Base-by-base conservation (phyloP, 2,888 invertebrate species). In the Clivina fossor region DNA sequence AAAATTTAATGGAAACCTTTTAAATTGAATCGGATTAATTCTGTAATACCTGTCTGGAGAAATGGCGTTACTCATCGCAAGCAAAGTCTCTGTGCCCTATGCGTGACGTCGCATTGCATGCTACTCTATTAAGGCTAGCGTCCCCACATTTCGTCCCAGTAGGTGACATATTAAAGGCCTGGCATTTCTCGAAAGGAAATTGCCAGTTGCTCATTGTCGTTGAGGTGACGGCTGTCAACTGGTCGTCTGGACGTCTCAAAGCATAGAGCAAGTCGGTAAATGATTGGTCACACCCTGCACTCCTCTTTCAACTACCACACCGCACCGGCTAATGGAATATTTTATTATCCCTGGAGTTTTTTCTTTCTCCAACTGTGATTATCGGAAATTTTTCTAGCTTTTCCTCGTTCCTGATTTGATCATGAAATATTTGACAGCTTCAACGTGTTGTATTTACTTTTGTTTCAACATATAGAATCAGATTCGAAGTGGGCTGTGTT, bases 101-200 rank as follows among this genome's bases (percentile, higher is more conserved):
- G 43, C 43, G 43, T 43, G 43, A 26, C 43, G 19, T 11, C 40
- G 18, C 22, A 19, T 40, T 19, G 22, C 40, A 40, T 22, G 19
- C 9, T 11, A 19, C 20, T 19, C 20, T 40, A 22, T 40, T 5
- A n/a, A 19, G 40, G 8, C 20, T 40, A n/a, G 40, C 20, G 19
- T 20, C 20, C 22, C 4, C 40, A 5, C 43, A 9, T 24, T 26
- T 26, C 26, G 13, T 26, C 24, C 13, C 20, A 62, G 56, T 61
- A 63, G 67, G 69, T 68, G 70, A 70, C 69, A 70, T 66, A 68
- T 64, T 68, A 61, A 68, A 65, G 65, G 64, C 60, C 64, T 69
- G 68, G 67, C 67, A 68, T 71, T 71, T 69, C 68, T 65, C 62
- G 66, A 67, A 67, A 66, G 68, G 65, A 69, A 69, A 70, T 69